Percentiles rank a stretch among this genome's conserved stretches.
These are phyloP conservation scores for Palythoa grandiflora DNA, from an alignment of 92 coral and sea anemone species.

Conservation along the genomic window DNA sequence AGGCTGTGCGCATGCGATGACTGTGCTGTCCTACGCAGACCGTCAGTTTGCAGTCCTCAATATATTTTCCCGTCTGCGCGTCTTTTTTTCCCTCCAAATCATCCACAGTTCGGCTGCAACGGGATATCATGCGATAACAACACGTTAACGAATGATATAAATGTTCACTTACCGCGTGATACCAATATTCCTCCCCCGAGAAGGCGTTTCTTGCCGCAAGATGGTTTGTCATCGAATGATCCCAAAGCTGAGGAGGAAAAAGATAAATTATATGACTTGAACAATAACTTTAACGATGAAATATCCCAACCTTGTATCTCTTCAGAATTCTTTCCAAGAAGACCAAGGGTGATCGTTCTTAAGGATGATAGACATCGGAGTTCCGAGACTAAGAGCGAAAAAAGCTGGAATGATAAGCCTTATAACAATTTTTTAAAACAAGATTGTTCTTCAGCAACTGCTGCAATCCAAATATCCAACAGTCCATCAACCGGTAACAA, in stretches of 20 bases:
- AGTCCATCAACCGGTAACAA: neutral
- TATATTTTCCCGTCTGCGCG: conserved; percentile 20
- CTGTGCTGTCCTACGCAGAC: neutral
- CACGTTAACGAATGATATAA: conserved; percentile 7
- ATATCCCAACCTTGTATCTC: neutral
- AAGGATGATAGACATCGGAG: conserved; percentile 12
- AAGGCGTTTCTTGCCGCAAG: neutral
- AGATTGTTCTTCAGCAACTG: neutral
- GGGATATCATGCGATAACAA: neutral
- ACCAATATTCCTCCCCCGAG: neutral
- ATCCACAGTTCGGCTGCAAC: conserved; percentile 20
- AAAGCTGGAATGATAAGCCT: neutral
- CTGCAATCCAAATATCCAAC: neutral
- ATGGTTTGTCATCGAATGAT: neutral
- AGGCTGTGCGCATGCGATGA: conserved; percentile 11
- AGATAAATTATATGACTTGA: neutral
- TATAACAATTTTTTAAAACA: neutral
- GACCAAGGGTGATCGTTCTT: conserved; percentile 35
- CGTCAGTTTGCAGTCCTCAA: conserved; percentile 19
- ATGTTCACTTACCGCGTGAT: neutral
- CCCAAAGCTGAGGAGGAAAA: neutral
- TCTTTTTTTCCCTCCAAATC: conserved; percentile 37
- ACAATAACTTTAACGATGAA: conserved; percentile 7
- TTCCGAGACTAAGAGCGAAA: neutral
- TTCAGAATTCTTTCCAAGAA: conserved; percentile 25